Evolutionary conservation across 2,888 invertebrate species (phyloP).

Genomic region (Yponomeuta plumbellus): DNA sequence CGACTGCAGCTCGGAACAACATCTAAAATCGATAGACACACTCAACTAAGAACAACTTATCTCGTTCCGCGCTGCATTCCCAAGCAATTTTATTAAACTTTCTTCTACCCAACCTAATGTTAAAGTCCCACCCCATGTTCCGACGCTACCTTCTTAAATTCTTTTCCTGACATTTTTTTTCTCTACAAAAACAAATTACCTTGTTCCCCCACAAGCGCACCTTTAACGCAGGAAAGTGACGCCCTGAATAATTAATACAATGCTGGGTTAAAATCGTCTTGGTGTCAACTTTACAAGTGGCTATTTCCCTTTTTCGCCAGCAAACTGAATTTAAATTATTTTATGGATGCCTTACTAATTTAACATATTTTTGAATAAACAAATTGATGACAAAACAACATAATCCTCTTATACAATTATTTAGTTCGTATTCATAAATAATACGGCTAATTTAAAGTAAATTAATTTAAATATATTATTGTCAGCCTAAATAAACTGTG

Average conservation of each 20-base stretch:
- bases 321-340: too few species aligned
- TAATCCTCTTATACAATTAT: too few species aligned
- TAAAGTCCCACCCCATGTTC: conserved; percentile 33
- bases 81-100: conserved; percentile 70
- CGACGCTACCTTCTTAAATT: conserved; percentile 63
- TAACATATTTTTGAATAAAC: too few species aligned
- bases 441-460: too few species aligned
- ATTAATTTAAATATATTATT: too few species aligned
- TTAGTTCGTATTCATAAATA: too few species aligned
- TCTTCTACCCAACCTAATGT: conserved; percentile 50
- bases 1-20: background rate
- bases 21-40: conserved; percentile 50
- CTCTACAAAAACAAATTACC: conserved; percentile 63
- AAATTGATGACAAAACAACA: too few species aligned
- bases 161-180: conserved; percentile 54
- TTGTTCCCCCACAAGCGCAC: conserved; percentile 63
- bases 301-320: too few species aligned
- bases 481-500: too few species aligned
- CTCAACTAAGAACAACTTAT: conserved; percentile 50
- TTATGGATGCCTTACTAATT: too few species aligned
- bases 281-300: conserved; percentile 64
- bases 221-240: conserved; percentile 65
- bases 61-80: conserved; percentile 63
- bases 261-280: conserved; percentile 73
- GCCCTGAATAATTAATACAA: conserved; percentile 76